These are phyloP conservation scores for Melipona bicolor DNA, from an alignment of 2,888 invertebrate species.

Conservation along the genomic window DNA sequence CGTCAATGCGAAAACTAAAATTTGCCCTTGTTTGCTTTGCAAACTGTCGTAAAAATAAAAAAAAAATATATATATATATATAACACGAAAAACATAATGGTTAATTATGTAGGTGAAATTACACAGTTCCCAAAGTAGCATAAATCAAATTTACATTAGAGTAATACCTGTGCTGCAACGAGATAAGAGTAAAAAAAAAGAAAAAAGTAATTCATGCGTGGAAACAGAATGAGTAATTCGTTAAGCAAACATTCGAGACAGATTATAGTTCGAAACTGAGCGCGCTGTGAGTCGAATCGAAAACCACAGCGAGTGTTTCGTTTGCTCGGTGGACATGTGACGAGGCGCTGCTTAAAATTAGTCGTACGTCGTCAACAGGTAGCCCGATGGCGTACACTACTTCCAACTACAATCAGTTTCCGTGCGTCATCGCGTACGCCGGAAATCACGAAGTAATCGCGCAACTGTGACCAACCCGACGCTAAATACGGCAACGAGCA, in stretches of 20 bases:
- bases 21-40: no score
- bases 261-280: neutral
- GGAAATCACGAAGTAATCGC: constrained; percentile 60
- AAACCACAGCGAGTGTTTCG: neutral
- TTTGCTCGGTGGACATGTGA: neutral
- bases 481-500: constrained; percentile 7
- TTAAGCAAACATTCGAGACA: neutral
- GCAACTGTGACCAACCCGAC: constrained; percentile 29
- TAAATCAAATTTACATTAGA: no score
- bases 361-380: constrained; percentile 44
- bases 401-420: constrained; percentile 56
- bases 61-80: no score
- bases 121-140: no score
- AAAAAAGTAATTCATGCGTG: neutral
- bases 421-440: constrained; percentile 58
- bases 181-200: neutral
- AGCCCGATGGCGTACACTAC: constrained; percentile 28
- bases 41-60: no score
- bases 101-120: no score
- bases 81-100: no score
- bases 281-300: neutral
- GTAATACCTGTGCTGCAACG: neutral
- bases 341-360: constrained; percentile 33
- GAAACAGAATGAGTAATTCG: neutral
- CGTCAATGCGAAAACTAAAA: no score